Percentiles rank a stretch among this genome's conserved stretches.
Conservation (phyloP, 1,140 invertebrate species). For the Drosophila takahashii region DNA sequence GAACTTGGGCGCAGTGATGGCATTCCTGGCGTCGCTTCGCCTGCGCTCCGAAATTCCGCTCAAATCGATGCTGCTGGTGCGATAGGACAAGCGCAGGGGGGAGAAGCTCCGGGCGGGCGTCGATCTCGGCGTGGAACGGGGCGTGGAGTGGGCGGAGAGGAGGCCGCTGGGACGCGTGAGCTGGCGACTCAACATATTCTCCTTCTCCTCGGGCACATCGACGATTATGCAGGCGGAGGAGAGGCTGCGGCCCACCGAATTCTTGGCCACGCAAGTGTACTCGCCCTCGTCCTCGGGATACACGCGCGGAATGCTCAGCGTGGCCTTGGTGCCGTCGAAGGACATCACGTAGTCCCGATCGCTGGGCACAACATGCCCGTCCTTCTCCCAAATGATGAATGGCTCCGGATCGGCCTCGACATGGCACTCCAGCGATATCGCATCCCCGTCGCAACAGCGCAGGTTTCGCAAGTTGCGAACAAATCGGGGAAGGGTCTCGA, state of each 20-base stretch:
- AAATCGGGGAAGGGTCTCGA: slow-evolving; percentile 90
- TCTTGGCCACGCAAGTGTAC: slow-evolving; percentile 93
- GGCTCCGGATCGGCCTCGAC: slow-evolving; percentile 89
- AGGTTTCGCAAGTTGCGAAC: slow-evolving; percentile 89
- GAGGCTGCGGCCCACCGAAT: slow-evolving; percentile 91
- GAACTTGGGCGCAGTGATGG: slow-evolving; percentile 90
- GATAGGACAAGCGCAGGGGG: slow-evolving; percentile 82
- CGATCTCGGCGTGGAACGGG: slow-evolving; percentile 89
- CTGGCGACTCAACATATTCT: slow-evolving; percentile 89
- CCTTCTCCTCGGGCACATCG: slow-evolving; percentile 93
- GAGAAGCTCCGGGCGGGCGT: slow-evolving; percentile 90
- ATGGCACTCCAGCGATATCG: slow-evolving; percentile 91
- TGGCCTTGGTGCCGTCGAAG: slow-evolving; percentile 89
- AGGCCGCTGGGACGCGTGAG: slow-evolving; percentile 88
- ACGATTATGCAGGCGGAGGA: slow-evolving; percentile 93
- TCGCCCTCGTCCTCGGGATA: slow-evolving; percentile 95
- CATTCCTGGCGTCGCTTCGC: slow-evolving; percentile 77
- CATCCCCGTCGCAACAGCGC: slow-evolving; percentile 92
- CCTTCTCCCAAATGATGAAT: slow-evolving; percentile 92
- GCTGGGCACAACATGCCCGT: slow-evolving; percentile 88
- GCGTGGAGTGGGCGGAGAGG: slow-evolving; percentile 89
- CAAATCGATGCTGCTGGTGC: slow-evolving; percentile 76
- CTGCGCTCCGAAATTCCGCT: slow-evolving; percentile 84
- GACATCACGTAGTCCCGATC: slow-evolving; percentile 88
- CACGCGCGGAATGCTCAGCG: slow-evolving; percentile 90